Evolutionary conservation across 1,140 invertebrate genomes (phyloP).

Genomic region (Bombus fervidus): DNA sequence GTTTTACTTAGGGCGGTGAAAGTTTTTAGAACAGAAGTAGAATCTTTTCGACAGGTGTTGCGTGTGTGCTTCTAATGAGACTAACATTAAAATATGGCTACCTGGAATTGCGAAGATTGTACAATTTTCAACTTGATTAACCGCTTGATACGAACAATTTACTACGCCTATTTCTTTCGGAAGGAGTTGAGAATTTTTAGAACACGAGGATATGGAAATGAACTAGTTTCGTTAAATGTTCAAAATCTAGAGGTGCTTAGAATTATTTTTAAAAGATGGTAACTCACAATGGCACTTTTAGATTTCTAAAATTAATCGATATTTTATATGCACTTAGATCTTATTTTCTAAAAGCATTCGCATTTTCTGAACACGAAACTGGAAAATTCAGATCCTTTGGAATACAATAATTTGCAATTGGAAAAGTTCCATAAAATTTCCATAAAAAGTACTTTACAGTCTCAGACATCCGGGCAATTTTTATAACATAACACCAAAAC

Average conservation of each 20-base stretch:
- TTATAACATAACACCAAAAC: not conserved
- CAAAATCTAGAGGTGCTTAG: not conserved
- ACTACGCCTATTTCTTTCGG: accelerated
- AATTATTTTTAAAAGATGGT: not conserved
- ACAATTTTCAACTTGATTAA: not conserved
- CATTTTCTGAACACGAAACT: not conserved
- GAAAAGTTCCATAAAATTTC: not conserved
- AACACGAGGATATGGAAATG: not conserved
- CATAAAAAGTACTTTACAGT: no score
- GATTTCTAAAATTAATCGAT: no score
- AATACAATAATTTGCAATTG: not conserved
- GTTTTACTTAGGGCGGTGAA: not conserved
- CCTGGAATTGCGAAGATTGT: not conserved
- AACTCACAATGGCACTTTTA: not conserved
- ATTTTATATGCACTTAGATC: no score
- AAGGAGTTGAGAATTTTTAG: not conserved
- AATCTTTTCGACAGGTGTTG: not conserved
- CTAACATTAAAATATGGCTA: not conserved
- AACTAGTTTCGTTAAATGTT: not conserved
- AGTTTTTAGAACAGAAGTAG: not conserved
- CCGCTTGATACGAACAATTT: not conserved
- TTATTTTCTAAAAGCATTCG: not conserved
- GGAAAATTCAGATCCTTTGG: not conserved
- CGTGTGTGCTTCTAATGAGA: not conserved
- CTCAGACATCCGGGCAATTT: not conserved